Evolutionary conservation across 2,113 vertebrate genomes (phyloP).

Genomic region (Triplophysa siluroides): DNA sequence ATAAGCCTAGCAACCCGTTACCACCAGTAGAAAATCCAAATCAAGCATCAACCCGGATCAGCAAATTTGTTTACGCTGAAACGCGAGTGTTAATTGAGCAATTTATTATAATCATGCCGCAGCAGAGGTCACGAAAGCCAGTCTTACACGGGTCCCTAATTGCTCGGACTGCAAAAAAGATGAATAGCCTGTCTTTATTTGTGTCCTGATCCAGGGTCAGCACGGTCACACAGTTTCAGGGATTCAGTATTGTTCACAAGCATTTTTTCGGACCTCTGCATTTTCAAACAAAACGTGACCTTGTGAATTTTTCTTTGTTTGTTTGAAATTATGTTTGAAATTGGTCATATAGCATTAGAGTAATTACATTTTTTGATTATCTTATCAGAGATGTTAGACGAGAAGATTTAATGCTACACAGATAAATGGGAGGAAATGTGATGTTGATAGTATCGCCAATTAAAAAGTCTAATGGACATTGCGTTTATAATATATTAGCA

Average conservation of each 20-base stretch:
- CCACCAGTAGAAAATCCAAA: conserved; percentile 10
- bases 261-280: background rate
- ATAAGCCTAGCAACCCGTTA: conserved; percentile 22
- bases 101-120: conserved; percentile 43
- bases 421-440: no score
- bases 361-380: background rate
- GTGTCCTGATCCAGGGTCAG: conserved; percentile 24
- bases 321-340: background rate
- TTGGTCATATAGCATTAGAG: background rate
- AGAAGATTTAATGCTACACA: no score
- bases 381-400: no score
- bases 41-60: conserved; percentile 31
- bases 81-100: conserved; percentile 40
- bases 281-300: background rate
- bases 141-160: conserved; percentile 27
- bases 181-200: conserved; percentile 14
- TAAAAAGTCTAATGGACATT: no score
- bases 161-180: conserved; percentile 28
- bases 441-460: no score
- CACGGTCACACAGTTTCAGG: background rate
- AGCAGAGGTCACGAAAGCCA: conserved; percentile 35
- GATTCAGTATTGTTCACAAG: background rate
- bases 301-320: background rate
- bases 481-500: no score
- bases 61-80: conserved; percentile 35